Conservation (phyloP, 2,888 invertebrate species). For the Timandra comae region DNA sequence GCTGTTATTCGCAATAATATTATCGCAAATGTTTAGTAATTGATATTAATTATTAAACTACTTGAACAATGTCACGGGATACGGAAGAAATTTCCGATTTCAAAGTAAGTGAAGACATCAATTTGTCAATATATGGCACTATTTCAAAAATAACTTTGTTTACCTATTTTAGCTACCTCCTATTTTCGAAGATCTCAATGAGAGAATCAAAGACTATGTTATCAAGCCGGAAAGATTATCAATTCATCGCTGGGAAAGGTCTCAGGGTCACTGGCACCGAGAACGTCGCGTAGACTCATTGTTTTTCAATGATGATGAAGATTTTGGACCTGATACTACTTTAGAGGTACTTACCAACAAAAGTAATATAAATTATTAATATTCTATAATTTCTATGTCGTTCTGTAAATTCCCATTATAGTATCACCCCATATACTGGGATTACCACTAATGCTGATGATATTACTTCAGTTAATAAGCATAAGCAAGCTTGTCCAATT, state of each 20-base stretch:
- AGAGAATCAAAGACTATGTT: slow-evolving; percentile 80
- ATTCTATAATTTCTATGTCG: no score
- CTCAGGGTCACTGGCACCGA: slow-evolving; percentile 81
- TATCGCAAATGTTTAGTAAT: no score
- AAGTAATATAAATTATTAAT: no score
- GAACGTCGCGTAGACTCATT: slow-evolving; percentile 70
- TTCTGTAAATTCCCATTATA: no score
- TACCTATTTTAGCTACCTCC: slow-evolving; percentile 74
- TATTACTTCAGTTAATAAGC: no score
- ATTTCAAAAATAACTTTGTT: slow-evolving; percentile 5
- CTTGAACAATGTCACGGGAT: slow-evolving; percentile 12
- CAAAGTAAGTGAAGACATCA: slow-evolving; percentile 2
- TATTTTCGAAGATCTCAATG: slow-evolving; percentile 79
- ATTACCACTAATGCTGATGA: no score
- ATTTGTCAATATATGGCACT: background rate
- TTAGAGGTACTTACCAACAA: no score
- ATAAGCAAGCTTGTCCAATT: no score
- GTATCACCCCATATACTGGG: no score
- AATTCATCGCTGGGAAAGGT: slow-evolving; percentile 82
- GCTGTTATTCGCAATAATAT: no score
- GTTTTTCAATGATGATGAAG: slow-evolving; percentile 63
- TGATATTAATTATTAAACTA: no score
- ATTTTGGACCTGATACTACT: slow-evolving; percentile 52
- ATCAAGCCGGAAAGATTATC: slow-evolving; percentile 82
- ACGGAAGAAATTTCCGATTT: slow-evolving; percentile 12